These are phyloP conservation scores for Tribolium madens DNA, from an alignment of 1,140 invertebrate genomes.

Conservation along the genomic window DNA sequence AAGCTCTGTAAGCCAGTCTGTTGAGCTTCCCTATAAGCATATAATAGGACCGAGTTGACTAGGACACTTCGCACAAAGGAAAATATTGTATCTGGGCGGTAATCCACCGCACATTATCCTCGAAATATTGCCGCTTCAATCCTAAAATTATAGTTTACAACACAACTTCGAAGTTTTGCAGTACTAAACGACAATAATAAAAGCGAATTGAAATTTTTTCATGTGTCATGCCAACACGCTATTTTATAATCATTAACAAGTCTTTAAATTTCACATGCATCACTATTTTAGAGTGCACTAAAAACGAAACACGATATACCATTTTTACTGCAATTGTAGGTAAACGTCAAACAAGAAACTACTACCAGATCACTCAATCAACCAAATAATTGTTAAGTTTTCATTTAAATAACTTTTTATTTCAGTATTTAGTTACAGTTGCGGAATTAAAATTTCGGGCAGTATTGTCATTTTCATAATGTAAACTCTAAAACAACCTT, in stretches of 20 bases:
- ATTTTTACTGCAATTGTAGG: conserved; percentile 5
- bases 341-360: conserved; percentile 5
- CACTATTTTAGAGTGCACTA: conserved; percentile 8
- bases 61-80: conserved; percentile 40
- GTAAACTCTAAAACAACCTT: too few relatives aligned
- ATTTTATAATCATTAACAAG: conserved; percentile 15
- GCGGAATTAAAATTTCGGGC: too few relatives aligned
- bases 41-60: conserved; percentile 46
- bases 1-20: conserved; percentile 57
- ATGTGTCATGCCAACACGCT: neutral
- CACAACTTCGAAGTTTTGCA: neutral
- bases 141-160: conserved; percentile 31
- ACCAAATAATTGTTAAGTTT: neutral
- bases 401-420: neutral
- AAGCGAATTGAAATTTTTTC: conserved; percentile 20
- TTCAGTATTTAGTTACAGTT: neutral
- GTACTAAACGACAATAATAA: conserved; percentile 15
- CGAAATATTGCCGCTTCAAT: conserved; percentile 15
- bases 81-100: conserved; percentile 32
- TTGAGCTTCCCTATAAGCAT: conserved; percentile 55
- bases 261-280: neutral
- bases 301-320: neutral
- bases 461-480: too few relatives aligned
- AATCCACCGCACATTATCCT: conserved; percentile 33
- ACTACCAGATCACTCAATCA: neutral